phyloP scores from a whole-genome alignment of 1,140 invertebrate species.

The Brachionus rotundiformis region DNA sequence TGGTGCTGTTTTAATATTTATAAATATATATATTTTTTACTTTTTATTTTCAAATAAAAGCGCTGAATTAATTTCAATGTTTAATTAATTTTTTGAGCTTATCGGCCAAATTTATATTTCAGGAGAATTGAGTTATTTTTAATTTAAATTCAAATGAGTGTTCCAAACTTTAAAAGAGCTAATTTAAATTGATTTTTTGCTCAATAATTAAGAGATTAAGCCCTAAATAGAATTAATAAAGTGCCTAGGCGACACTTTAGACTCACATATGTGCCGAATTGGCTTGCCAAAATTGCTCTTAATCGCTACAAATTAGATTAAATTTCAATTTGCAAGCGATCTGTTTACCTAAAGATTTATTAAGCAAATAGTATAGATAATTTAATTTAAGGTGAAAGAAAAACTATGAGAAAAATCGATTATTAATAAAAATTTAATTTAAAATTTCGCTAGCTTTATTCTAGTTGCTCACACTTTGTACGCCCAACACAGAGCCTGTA shows the following conservation, averaged over 20 bases:
- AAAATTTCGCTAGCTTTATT: conserved; percentile 3
- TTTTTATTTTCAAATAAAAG: not conserved
- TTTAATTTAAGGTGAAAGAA: conserved; percentile 12
- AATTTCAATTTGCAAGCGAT: conserved; percentile 42
- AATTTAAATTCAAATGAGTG: conserved; percentile 6
- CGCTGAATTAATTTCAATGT: conserved; percentile 5
- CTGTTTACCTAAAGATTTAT: conserved; percentile 18
- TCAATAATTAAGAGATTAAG: not conserved
- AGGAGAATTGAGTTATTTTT: not conserved
- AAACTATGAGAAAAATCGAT: conserved; percentile 9
- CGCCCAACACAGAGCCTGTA: not conserved
- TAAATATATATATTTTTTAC: too few species aligned
- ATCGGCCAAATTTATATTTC: not conserved
- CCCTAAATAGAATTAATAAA: not conserved
- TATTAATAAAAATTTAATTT: not conserved
- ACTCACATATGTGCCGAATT: not conserved
- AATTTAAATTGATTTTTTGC: not conserved
- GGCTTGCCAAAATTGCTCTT: not conserved
- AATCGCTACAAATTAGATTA: conserved; percentile 38
- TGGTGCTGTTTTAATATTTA: not conserved
- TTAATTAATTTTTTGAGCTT: not conserved
- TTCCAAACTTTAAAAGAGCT: not conserved
- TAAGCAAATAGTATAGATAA: conserved; percentile 28
- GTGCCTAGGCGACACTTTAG: not conserved
- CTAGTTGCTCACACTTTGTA: not conserved